Evolutionary conservation across 2,888 invertebrate genomes (phyloP).

Genomic region (Cremastobaeus sp.): DNA sequence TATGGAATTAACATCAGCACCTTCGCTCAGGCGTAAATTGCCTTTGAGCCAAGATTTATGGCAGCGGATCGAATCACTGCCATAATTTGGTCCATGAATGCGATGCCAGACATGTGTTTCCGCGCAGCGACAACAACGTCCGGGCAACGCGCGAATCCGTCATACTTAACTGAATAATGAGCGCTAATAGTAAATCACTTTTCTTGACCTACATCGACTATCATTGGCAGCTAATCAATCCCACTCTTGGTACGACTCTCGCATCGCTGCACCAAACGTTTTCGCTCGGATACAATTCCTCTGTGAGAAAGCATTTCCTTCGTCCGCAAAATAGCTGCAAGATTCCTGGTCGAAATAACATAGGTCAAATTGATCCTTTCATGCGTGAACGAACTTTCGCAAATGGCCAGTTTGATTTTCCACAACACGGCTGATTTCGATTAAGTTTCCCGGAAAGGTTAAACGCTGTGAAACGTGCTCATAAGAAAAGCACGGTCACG

Average conservation of each 20-base stretch:
- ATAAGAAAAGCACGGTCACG: constrained; percentile 38
- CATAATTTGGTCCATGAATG: constrained; percentile 26
- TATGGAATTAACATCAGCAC: constrained; percentile 37
- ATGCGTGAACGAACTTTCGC: constrained; percentile 20
- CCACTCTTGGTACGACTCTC: constrained; percentile 36
- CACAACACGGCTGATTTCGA: constrained; percentile 1
- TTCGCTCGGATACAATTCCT: constrained; percentile 51
- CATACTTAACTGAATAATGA: constrained; percentile 42
- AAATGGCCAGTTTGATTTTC: constrained; percentile 2
- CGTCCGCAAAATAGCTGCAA: constrained; percentile 12
- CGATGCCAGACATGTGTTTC: constrained; percentile 12
- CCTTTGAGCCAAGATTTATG: constrained; percentile 32
- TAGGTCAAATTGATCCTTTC: constrained; percentile 27
- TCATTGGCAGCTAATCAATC: constrained; percentile 58
- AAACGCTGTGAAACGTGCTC: constrained; percentile 37
- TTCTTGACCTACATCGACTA: constrained; percentile 58
- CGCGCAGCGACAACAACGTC: background rate
- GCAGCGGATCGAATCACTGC: constrained; percentile 13
- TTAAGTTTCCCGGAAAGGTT: constrained; percentile 20
- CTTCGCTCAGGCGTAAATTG: constrained; percentile 26
- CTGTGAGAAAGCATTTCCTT: constrained; percentile 22
- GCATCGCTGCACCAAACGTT: constrained; percentile 49
- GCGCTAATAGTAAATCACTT: constrained; percentile 45
- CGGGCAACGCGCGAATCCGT: constrained; percentile 30
- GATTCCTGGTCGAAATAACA: constrained; percentile 29